Evolutionary conservation across 2,797 vertebrate species (phyloP), one percentile per base, ranked within the genome.

Genomic region (Channa striata): DNA sequence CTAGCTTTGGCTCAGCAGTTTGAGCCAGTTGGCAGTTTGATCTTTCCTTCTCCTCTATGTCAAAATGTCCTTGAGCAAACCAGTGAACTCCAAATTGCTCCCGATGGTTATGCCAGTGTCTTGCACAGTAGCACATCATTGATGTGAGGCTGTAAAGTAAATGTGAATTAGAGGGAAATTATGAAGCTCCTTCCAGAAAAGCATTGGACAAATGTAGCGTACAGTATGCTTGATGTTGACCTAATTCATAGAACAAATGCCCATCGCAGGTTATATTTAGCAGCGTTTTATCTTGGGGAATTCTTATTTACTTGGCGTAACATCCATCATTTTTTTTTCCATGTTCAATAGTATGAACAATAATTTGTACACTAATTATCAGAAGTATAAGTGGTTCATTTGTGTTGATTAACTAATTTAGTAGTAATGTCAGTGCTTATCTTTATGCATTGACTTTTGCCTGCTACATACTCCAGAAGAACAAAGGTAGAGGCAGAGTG

Each of bases 401-500:
- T 25, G 1, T 14, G n/a, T 54, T 36, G 3, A 23, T 11, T 12
- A 23, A 21, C 13, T 1, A 0, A 36, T 9, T 48, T 16, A n/a
- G 16, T 16, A 4, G 12, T 51, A 17, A 19, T 54, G 52, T 37
- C 36, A 48, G 39, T 5, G 37, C 51, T n/a, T 34, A 46, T 39
- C 12, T 72, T 12, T 17, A 17, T 74, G 39, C 20, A 43, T 73
- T 59, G 42, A 36, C 49, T 17, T 40, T 4, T 59, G 52, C 10
- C 49, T 73, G 47, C 39, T 23, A 23, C 42, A 79, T 46, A 23
- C 51, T 46, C 64, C 20, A 25, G 33, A 42, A 59, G 14, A 78
- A 82, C 25, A 57, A 37, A 33, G 60, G 69, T 37, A 68, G 62
- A 80, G 50, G 40, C 50, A 82, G 61, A 82, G 59, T 20, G 50